Base-by-base conservation (phyloP, 2,888 invertebrate species). In the Limulus polyphemus region DNA sequence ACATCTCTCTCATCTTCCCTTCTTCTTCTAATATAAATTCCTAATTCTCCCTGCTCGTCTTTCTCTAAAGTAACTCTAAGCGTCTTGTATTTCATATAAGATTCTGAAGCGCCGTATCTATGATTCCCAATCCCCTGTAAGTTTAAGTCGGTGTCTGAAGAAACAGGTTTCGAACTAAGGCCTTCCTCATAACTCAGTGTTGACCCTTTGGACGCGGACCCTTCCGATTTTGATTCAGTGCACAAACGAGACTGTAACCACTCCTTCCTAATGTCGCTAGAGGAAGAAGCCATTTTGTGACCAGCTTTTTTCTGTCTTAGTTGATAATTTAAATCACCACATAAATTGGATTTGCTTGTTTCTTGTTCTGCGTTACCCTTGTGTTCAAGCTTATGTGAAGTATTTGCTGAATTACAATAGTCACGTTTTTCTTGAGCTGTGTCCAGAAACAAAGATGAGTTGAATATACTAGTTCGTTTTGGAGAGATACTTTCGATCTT, bases 21-120 rank as follows among this genome's bases (percentile, higher is more conserved):
- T 49, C 63, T 65, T 51, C 69, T 68, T 13, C 86, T 83, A 67
- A 88, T 76, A 68, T 85, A 83, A 51, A 87, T 82, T 3, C 87
- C 87, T 50, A 87, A 79, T 57, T 71, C 72, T 70, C 83, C 84
- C 72, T 83, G 76, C 69, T 82, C 81, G 49, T 82, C 80, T 72
- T 86, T 84, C 62, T 83, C 78, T 68, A 88, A 76, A 69, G 84
- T 81, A 60, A 87, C 81, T 11, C 1, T 32, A 32, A 32, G 32
- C 54, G 32, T 32, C 14, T 3, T 32, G 14, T 16, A 17, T 14
- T 16, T 4, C 9, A 17, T 54, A 9, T 16, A 17, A 14, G 9
- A 32, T 32, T 32, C 32, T 7, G 32, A 32, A 32, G 7, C 32
- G 7, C 32, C 7, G 32, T 32, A 32, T 32, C 32, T 32, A 1